Base-by-base conservation (phyloP, 2,888 invertebrate species). In the Bombylius discolor region DNA sequence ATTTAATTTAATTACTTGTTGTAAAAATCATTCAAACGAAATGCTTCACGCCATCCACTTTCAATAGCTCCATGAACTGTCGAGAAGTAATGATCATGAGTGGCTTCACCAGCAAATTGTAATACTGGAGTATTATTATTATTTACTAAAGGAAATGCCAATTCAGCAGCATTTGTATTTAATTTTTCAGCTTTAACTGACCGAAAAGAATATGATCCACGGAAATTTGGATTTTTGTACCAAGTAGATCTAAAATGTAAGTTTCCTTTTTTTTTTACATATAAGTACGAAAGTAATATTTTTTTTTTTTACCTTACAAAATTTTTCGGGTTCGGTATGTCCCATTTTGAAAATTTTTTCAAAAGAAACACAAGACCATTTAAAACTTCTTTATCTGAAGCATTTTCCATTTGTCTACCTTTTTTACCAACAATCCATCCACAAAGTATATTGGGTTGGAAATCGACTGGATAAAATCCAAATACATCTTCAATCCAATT, bases 11-110 rank as follows among this genome's bases (percentile, higher is more conserved):
- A 46, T 51, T 9, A 61, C 60, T 52, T 59, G 23, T 47, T 47
- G 33, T 72, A 72, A 52, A 66, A 66, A 5, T 66, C 64, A 39
- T 77, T 73, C 33, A 84, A 66, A 61, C 85, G 75, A 14, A 83
- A 75, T 3, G 87, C 87, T 67, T 87, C 87, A 44, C 87, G 77
- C 67, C 80, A 80, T 0, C 88, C 88, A n/a, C 81, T 78, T 65
- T 85, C 85, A 0, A 85, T 70, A 0, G 88, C 88, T 0, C 87
- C 87, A 64, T 88, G 86, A 0, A 83, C 85, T 0, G 84, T 81
- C 0, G 80, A 79, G 66, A 80, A 85, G 64, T 77, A 79, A 62
- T 80, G 79, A 50, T 78, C 77, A 14, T 83, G 81, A 0, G 84
- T 81, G 0, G 84, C 82, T 67, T 85, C 85, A 0, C 85, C 85